Evolutionary conservation across 2,797 vertebrate genomes (phyloP).

Genomic region (Vespertilio murinus): DNA sequence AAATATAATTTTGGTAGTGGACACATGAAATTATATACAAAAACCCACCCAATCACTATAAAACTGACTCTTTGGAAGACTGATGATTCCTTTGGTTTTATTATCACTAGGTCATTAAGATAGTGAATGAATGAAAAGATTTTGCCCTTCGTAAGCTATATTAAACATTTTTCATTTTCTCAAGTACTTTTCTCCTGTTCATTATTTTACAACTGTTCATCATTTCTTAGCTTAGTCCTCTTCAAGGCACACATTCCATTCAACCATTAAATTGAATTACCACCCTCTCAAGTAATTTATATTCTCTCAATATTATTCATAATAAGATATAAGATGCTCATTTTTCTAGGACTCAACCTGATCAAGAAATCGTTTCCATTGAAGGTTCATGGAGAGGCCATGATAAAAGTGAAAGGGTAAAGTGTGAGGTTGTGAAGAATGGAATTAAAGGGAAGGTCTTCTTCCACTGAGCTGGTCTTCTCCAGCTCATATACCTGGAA

Average conservation of each 20-base stretch:
- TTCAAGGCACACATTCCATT: conserved; percentile 6
- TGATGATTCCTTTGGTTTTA: not conserved
- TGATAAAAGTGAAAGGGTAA: not conserved
- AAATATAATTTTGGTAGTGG: not conserved
- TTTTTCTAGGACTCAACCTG: conserved; percentile 14
- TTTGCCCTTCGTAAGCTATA: not conserved
- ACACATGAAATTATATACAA: not conserved
- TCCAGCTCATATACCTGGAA: not conserved
- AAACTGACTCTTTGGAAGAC: not conserved
- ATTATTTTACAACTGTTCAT: not conserved
- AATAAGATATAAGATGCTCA: conserved; percentile 20
- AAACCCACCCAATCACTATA: not conserved
- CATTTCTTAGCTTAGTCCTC: conserved; percentile 10
- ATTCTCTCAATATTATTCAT: conserved; percentile 1
- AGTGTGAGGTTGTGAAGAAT: not conserved
- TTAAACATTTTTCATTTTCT: conserved; percentile 36
- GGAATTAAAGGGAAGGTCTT: not conserved
- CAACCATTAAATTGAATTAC: conserved; percentile 49
- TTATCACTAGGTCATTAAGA: not conserved
- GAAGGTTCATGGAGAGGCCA: not conserved
- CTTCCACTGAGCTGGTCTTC: not conserved
- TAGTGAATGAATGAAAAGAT: not conserved
- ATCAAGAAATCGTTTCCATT: conserved; percentile 1
- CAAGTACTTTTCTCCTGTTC: not conserved
- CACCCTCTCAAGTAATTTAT: not conserved